These are phyloP conservation scores for Tolmerus cingulatus DNA, from an alignment of 2,888 invertebrate species.

Conservation along the genomic window DNA sequence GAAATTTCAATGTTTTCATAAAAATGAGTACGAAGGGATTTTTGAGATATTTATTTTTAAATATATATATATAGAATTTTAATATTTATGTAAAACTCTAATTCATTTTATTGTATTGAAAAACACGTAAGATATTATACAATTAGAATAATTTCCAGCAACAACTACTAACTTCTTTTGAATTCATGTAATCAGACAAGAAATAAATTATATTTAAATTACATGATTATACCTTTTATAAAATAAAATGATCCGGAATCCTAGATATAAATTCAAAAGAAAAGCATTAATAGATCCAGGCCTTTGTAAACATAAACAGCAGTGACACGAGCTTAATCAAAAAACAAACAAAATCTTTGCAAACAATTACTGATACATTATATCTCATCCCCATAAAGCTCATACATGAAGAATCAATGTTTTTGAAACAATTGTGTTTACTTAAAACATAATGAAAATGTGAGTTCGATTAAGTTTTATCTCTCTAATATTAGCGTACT, in stretches of 20 bases:
- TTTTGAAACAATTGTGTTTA: background rate
- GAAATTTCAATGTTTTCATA: background rate
- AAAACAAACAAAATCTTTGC: background rate
- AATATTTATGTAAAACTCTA: no score
- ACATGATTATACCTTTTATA: no score
- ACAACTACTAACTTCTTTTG: no score
- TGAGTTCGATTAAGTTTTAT: background rate
- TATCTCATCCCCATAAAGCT: background rate
- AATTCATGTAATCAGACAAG: no score
- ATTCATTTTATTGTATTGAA: no score
- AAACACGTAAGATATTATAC: no score
- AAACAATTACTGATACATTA: background rate
- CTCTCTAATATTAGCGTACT: background rate
- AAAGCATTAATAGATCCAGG: background rate
- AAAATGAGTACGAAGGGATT: no score
- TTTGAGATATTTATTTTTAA: no score
- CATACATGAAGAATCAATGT: background rate
- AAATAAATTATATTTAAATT: no score
- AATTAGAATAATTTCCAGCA: no score
- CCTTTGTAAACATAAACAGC: background rate
- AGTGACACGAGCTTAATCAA: background rate
- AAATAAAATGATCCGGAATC: background rate
- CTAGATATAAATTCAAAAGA: background rate
- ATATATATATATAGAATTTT: no score
- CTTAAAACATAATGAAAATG: background rate